A percentile compares a stretch with the other conserved stretches of the same genome.
These are phyloP conservation scores for Aptenodytes patagonicus DNA, from an alignment of 2,113 vertebrate species.

Conservation along the genomic window DNA sequence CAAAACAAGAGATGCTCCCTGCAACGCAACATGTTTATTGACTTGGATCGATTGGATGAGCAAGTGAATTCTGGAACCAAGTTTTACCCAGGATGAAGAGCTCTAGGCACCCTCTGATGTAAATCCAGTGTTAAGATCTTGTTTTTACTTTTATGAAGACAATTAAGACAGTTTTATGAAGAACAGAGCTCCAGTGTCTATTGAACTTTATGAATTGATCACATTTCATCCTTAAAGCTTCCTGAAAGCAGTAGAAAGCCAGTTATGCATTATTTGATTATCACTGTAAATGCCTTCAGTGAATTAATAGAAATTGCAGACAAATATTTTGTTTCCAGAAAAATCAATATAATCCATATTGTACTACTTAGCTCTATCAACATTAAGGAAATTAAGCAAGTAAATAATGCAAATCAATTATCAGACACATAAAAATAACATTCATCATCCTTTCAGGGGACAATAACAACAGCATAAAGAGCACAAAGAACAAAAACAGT, in stretches of 20 bases:
- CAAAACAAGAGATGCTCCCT: background rate
- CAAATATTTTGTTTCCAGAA: background rate
- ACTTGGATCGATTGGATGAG: background rate
- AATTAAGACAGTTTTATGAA: background rate
- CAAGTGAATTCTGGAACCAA: background rate
- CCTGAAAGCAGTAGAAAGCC: background rate
- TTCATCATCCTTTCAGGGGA: background rate
- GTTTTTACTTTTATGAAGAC: background rate
- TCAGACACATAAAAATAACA: background rate
- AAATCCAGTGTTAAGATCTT: background rate
- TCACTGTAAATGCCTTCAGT: background rate
- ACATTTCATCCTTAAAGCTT: background rate
- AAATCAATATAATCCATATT: slow-evolving; percentile 1
- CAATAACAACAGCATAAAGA: background rate
- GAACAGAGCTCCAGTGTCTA: background rate
- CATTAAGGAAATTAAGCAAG: background rate
- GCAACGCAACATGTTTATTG: background rate
- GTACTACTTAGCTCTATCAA: background rate
- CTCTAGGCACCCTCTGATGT: background rate
- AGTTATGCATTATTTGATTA: background rate
- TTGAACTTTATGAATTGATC: background rate
- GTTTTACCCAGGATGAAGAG: background rate
- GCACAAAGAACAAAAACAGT: background rate
- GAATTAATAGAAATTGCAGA: background rate
- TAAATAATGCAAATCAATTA: background rate